Evolutionary conservation across 2,797 vertebrate genomes (phyloP).

Genomic region (Sphenodon punctatus): DNA sequence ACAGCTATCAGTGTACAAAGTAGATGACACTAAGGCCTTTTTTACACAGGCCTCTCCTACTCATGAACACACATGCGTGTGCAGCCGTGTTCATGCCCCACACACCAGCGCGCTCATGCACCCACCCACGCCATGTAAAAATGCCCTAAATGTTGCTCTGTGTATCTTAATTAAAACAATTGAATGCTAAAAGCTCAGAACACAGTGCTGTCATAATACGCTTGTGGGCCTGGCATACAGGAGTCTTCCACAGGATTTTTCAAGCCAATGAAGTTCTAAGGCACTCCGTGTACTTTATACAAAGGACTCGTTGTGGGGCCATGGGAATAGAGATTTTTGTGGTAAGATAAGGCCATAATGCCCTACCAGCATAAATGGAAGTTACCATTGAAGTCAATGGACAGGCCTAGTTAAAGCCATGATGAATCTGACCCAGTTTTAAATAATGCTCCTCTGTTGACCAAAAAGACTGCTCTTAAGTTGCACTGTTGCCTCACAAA

Average conservation of each 20-base stretch:
- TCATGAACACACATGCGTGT: too few species aligned
- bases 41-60: too few species aligned
- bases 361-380: background rate
- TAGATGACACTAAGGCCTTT: too few species aligned
- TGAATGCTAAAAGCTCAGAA: background rate
- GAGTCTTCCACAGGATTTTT: background rate
- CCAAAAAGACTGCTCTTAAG: too few species aligned
- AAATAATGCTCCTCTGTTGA: too few species aligned
- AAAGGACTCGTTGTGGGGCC: background rate
- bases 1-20: too few species aligned
- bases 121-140: too few species aligned
- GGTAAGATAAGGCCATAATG: background rate
- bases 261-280: background rate
- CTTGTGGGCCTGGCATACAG: background rate
- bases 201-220: background rate
- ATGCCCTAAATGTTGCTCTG: too few species aligned
- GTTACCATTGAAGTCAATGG: background rate
- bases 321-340: background rate
- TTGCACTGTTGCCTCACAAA: too few species aligned
- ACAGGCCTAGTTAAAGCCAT: background rate
- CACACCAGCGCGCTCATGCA: too few species aligned
- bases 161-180: background rate
- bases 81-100: too few species aligned
- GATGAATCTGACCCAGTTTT: too few species aligned
- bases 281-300: background rate